Evolutionary conservation across 1,140 invertebrate species (phyloP).

Genomic region (Amphibalanus amphitrite): DNA sequence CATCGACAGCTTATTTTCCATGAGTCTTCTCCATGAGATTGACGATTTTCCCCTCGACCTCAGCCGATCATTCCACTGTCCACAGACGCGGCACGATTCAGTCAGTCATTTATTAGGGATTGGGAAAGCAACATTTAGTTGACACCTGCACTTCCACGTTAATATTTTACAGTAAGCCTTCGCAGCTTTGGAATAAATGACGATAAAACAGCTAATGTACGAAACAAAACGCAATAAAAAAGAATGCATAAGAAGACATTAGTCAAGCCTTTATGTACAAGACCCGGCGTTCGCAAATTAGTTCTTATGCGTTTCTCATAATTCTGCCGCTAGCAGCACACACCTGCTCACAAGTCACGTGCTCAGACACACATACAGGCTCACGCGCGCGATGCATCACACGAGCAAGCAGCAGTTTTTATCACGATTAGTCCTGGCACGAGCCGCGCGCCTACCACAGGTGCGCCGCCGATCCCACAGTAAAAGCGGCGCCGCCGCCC

Average conservation of each 20-base stretch:
- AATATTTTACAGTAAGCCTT: not conserved
- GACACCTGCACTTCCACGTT: not conserved
- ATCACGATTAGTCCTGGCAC: not conserved
- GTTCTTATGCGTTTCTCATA: constrained; percentile 1
- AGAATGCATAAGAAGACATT: not conserved
- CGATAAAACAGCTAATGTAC: constrained; percentile 1
- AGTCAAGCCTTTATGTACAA: not conserved
- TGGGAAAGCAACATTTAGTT: constrained; percentile 1
- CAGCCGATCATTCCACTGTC: too few relatives aligned
- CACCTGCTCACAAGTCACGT: not conserved
- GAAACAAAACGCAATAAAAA: not conserved
- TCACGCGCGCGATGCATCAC: not conserved
- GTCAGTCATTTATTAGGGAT: not conserved
- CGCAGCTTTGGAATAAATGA: not conserved
- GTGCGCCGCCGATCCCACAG: not conserved
- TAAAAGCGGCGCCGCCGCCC: not conserved
- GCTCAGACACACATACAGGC: not conserved
- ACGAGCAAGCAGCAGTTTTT: not conserved
- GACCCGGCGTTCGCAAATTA: not conserved
- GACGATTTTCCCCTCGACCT: too few relatives aligned
- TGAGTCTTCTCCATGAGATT: too few relatives aligned
- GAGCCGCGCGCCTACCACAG: too few relatives aligned
- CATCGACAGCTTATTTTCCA: too few relatives aligned
- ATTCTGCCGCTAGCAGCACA: not conserved
- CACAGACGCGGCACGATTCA: too few relatives aligned